phyloP scores from a whole-genome alignment of 2,888 invertebrate species.

The Leistus spinibarbis region DNA sequence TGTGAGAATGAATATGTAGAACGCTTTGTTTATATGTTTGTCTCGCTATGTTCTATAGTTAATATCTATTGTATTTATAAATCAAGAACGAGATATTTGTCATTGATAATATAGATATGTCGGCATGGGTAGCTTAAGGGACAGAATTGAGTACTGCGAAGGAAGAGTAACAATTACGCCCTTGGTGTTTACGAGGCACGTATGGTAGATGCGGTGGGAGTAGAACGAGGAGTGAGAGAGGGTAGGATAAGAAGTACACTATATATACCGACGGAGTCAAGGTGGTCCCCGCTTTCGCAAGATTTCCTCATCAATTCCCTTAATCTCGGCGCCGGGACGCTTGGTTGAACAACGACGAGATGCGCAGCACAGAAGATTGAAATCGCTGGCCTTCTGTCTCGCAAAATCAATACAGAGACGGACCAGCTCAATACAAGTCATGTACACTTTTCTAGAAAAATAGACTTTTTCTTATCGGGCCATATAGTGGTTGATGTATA shows the following conservation, averaged over 20 bases:
- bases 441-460: too few species aligned
- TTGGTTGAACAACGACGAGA: slow-evolving; percentile 35
- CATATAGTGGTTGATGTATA: too few species aligned
- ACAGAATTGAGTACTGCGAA: not conserved
- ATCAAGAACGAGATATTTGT: too few species aligned
- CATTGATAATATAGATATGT: not conserved
- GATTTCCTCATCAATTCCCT: slow-evolving; percentile 41
- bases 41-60: too few species aligned
- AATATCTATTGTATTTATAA: too few species aligned
- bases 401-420: not conserved
- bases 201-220: not conserved
- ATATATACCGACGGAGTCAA: slow-evolving; percentile 15
- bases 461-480: too few species aligned
- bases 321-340: slow-evolving; percentile 41
- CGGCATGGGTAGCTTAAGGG: not conserved
- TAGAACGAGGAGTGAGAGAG: not conserved
- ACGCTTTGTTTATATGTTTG: too few species aligned
- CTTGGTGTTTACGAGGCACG: not conserved
- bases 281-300: slow-evolving; percentile 35
- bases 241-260: not conserved
- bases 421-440: not conserved
- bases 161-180: not conserved
- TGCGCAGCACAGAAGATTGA: slow-evolving; percentile 36
- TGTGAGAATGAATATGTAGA: too few species aligned
- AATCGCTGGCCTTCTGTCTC: slow-evolving; percentile 18